Evolutionary conservation across 1,140 invertebrate species (phyloP), one percentile per base, ranked within the genome.

Genomic region (Drosophila grimshawi): DNA sequence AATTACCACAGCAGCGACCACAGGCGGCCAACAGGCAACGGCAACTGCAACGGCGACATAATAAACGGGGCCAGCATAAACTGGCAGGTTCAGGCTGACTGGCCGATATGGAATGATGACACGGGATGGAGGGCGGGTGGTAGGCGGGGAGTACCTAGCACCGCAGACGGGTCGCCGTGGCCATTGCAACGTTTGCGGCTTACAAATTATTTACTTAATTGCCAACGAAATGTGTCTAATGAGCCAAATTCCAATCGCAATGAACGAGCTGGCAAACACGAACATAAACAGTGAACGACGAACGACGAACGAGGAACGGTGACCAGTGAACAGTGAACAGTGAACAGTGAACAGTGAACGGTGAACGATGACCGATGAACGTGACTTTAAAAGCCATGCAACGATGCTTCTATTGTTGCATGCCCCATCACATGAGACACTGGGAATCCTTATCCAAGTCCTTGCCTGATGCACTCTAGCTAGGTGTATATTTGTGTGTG

Each of bases 181-280:
- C 63, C 72, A 81, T 74, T 80, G 83, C 80, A 88, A 88, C 83
- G 83, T 88, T 86, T 88, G 83, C 78, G 83, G 85, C 83, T 75
- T 88, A 79, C 83, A 88, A 88, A 88, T 88, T 88, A 88, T 88
- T 88, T 88, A 88, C 83, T 88, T 88, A 88, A 88, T 88, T 88
- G 85, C 85, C 83, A 88, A 80, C 83, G 83, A 88, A 86, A 88
- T 88, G 83, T 88, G 85, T 88, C 83, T 88, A 88, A 88, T 88
- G 83, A 88, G 83, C 80, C 83, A 88, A 88, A 80, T 79, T 81
- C 80, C 69, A 53, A 78, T 89, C 70, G 70, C 79, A 88, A 82
- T 86, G 82, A 86, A 86, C 72, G 55, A 7, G 27, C 51, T 2
- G n/a, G 10, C 37, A 41, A 41, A 7, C 35, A 37, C 2, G n/a